A percentile compares a stretch with the other conserved stretches of the same genome.
Conservation (phyloP, 2,888 invertebrate species). For the Omphaloscelis lunosa region DNA sequence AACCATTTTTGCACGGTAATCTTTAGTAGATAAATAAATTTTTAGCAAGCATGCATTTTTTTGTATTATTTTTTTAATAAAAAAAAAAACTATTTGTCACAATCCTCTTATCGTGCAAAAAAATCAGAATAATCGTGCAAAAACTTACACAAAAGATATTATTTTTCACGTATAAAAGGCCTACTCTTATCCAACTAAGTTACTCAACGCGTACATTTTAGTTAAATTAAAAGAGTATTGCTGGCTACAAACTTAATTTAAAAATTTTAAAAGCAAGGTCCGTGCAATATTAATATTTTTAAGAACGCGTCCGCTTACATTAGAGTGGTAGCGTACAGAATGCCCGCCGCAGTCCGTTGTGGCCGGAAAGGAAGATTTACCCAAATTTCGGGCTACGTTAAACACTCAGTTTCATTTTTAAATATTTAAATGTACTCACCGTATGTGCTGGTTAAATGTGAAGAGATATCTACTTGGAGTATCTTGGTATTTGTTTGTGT, state of each 20-base stretch:
- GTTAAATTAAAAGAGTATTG: slow-evolving; percentile 54
- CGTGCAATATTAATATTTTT: slow-evolving; percentile 74
- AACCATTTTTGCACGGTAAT: background rate
- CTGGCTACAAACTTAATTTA: slow-evolving; percentile 58
- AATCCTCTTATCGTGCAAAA: background rate
- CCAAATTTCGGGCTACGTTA: slow-evolving; percentile 78
- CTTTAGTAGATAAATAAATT: background rate
- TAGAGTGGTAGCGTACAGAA: slow-evolving; percentile 71
- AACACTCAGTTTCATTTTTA: slow-evolving; percentile 77
- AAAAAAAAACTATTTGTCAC: background rate
- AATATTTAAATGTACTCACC: slow-evolving; percentile 75
- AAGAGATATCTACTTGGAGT: slow-evolving; percentile 37
- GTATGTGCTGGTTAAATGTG: slow-evolving; percentile 38
- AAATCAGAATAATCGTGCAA: background rate
- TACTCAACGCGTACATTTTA: slow-evolving; percentile 52
- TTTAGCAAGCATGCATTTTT: background rate
- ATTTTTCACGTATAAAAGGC: background rate
- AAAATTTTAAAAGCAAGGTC: slow-evolving; percentile 65
- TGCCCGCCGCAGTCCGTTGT: slow-evolving; percentile 71
- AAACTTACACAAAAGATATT: background rate
- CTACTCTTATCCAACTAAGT: slow-evolving; percentile 26
- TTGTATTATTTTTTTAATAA: background rate
- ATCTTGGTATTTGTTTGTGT: slow-evolving; percentile 37
- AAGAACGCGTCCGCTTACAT: slow-evolving; percentile 76
- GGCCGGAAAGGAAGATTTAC: slow-evolving; percentile 85